phyloP scores from a whole-genome alignment of 2,113 vertebrate species.

The Paralichthys olivaceus region DNA sequence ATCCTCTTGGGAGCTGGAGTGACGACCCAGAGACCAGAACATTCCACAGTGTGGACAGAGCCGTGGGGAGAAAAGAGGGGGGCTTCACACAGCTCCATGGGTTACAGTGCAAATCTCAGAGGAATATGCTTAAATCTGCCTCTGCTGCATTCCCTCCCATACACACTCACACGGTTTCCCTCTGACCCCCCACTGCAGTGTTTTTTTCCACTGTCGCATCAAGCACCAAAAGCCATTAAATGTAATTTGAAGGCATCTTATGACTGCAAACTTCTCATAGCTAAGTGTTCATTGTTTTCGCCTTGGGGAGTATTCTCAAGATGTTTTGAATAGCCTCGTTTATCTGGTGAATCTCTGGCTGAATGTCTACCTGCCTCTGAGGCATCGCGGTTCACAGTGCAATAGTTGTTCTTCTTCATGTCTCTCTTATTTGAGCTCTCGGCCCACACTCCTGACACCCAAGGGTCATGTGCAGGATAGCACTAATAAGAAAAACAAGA shows the following conservation, averaged over 20 bases:
- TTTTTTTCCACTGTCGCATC: slow-evolving; percentile 16
- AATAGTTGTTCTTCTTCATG: slow-evolving; percentile 47
- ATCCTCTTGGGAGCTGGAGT: slow-evolving; percentile 55
- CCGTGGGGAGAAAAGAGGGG: slow-evolving; percentile 35
- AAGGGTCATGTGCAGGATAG: slow-evolving; percentile 44
- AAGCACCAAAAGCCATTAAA: slow-evolving; percentile 34
- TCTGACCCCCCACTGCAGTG: not conserved
- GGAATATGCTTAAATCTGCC: slow-evolving; percentile 46
- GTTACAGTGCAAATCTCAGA: slow-evolving; percentile 62
- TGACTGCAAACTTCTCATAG: slow-evolving; percentile 49
- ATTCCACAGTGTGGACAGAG: slow-evolving; percentile 65
- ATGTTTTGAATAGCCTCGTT: slow-evolving; percentile 57
- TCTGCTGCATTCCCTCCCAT: not conserved
- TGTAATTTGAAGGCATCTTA: slow-evolving; percentile 39
- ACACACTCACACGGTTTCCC: slow-evolving; percentile 16
- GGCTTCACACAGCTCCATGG: slow-evolving; percentile 33
- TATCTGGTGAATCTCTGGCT: slow-evolving; percentile 47
- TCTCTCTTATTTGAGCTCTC: not conserved
- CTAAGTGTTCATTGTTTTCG: slow-evolving; percentile 30
- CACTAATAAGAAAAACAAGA: slow-evolving; percentile 6
- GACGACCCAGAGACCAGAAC: slow-evolving; percentile 49
- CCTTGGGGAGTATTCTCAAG: slow-evolving; percentile 41
- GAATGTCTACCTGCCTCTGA: slow-evolving; percentile 45
- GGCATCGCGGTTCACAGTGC: slow-evolving; percentile 51
- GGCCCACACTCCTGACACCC: slow-evolving; percentile 25